These are phyloP conservation scores for Eciton burchellii DNA, from an alignment of 1,140 invertebrate species.

Conservation along the genomic window DNA sequence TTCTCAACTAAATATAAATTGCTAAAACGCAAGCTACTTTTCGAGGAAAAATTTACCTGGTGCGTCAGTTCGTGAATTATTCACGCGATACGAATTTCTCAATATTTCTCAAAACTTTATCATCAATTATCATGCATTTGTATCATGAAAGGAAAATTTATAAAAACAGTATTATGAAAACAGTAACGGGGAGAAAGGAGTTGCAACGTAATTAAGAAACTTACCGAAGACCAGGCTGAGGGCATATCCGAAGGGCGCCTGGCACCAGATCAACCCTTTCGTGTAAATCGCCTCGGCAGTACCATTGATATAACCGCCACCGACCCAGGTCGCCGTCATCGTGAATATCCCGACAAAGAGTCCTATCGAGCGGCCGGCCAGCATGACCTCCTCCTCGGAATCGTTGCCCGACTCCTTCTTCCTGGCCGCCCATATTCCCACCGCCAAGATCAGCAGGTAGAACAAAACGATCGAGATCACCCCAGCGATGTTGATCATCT, in stretches of 20 bases:
- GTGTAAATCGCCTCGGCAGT: conserved; percentile 98
- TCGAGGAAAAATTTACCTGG: not conserved
- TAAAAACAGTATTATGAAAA: too few relatives aligned
- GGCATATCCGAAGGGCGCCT: conserved; percentile 98
- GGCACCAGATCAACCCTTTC: conserved; percentile 96
- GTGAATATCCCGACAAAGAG: conserved; percentile 98
- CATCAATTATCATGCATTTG: too few relatives aligned
- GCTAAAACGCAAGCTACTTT: not conserved
- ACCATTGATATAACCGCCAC: conserved; percentile 99
- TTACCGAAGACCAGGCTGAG: conserved; percentile 96
- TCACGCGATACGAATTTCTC: too few relatives aligned
- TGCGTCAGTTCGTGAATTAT: too few relatives aligned
- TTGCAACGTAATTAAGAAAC: conserved; percentile 71
- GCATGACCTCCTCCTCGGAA: conserved; percentile 98
- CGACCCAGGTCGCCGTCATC: conserved; percentile 99
- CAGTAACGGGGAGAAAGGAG: not conserved
- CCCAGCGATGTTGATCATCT: conserved; percentile 96
- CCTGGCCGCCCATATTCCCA: conserved; percentile 97
- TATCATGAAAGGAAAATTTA: too few relatives aligned
- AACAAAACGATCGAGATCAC: conserved; percentile 97
- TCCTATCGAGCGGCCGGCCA: conserved; percentile 97
- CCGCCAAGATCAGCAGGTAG: conserved; percentile 95
- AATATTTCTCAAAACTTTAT: not conserved
- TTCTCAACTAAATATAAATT: not conserved
- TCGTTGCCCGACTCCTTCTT: conserved; percentile 95